A percentile compares a stretch with the other conserved stretches of the same genome.
phyloP scores from a whole-genome alignment of 2,113 vertebrate genomes.

The Nibea albiflora region DNA sequence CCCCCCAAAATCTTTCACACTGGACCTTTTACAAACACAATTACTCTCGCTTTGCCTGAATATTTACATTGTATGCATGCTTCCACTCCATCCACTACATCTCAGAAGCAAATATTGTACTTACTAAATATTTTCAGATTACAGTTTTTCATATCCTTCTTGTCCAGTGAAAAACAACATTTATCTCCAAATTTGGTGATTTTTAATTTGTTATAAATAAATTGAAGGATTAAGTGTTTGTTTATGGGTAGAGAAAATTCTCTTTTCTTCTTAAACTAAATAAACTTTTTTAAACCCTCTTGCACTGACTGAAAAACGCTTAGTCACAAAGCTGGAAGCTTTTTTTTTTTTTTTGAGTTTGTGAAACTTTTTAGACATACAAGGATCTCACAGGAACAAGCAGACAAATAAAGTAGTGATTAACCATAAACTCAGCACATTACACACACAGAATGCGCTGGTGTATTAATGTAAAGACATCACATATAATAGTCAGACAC shows the following conservation, averaged over 20 bases:
- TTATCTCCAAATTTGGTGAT: neutral
- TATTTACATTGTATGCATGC: neutral
- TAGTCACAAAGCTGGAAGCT: too few species aligned
- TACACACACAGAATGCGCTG: neutral
- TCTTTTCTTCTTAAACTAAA: neutral
- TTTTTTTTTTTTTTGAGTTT: too few species aligned
- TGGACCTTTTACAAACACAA: neutral
- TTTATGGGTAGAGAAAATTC: neutral
- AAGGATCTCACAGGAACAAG: neutral
- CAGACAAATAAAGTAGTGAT: neutral
- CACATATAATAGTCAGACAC: neutral
- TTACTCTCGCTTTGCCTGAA: neutral
- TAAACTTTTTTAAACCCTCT: too few species aligned
- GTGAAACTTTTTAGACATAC: too few species aligned
- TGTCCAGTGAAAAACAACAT: neutral
- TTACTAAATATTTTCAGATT: too few species aligned
- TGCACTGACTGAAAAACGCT: too few species aligned
- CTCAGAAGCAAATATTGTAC: neutral
- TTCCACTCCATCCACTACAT: neutral
- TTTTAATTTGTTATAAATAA: neutral
- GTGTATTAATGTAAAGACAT: neutral
- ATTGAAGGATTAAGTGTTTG: neutral
- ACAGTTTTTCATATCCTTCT: neutral
- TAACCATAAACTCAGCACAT: neutral
- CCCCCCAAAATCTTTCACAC: too few species aligned